Evolutionary conservation across 1,140 invertebrate species (phyloP), one percentile per base, ranked within the genome.

Genomic region (Leptopilina boulardi): DNA sequence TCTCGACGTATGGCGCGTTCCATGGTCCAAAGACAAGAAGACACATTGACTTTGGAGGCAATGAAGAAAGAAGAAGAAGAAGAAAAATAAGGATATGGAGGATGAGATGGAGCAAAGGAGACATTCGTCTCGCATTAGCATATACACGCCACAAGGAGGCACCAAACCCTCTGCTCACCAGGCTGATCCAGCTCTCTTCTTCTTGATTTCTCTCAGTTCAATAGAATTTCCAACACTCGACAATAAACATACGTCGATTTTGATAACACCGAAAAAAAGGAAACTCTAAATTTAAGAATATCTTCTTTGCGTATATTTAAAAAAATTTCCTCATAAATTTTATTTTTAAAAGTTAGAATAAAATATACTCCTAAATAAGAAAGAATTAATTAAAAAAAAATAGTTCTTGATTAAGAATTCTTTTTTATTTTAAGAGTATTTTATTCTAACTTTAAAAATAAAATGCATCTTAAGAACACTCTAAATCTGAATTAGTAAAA

Each of bases 71-170:
- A 71, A 70, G 44, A 18, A 78, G 54, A 51, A 74, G 76, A 70
- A 75, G 75, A n/a, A n/a, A n/a, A 72, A 23, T 19, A 21, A 72
- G 19, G 30, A 15, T 3, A 34, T 66, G 47, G 70, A 34, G 44
- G 70, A 30, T 18, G 77, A 26, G 77, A 44, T 73, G 51, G 75
- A 71, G 75, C 71, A 80, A 79, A 71, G 75, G 75, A 81, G 80
- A 85, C 83, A 85, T 85, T 85, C 83, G 80, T 85, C 83, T 82
- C 79, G 82, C 84, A 85, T 83, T 83, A 83, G 84, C 84, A 85
- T 85, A 81, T 85, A 83, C 84, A 83, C 82, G 84, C 77, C 80
- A 70, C 75, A 66, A 76, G 76, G 71, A 47, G 71, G 44, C 23
- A 30, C 54, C 77, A 44, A 72, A 34, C 9, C 73, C 73, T 44